phyloP scores from a whole-genome alignment of 1,140 invertebrate species.

The Daktulosphaira vitifoliae region DNA sequence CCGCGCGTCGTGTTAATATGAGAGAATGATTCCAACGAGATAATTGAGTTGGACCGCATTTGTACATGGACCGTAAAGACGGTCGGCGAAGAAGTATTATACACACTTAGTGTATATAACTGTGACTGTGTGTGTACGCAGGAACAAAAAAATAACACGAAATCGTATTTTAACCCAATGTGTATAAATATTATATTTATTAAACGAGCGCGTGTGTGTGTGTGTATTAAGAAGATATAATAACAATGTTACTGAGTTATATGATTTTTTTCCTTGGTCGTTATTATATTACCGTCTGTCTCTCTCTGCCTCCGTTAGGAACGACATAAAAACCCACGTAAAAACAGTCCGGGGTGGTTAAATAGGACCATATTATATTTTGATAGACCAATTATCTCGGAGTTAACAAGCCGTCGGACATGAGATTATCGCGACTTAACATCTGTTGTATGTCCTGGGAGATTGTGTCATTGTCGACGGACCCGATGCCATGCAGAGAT shows the following conservation, averaged over 20 bases:
- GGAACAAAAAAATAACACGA: slow-evolving; percentile 16
- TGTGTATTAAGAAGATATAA: neutral
- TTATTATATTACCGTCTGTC: neutral
- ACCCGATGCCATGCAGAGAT: slow-evolving; percentile 1
- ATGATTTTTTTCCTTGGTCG: neutral
- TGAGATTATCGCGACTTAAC: slow-evolving; percentile 15
- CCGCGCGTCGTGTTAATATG: slow-evolving; percentile 21
- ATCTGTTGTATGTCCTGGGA: slow-evolving; percentile 2
- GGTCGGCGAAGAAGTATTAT: neutral
- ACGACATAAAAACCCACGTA: slow-evolving; percentile 9
- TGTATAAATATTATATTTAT: neutral
- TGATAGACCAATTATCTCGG: slow-evolving; percentile 32
- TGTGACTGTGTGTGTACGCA: neutral
- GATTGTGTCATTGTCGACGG: slow-evolving; percentile 16
- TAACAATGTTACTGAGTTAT: neutral
- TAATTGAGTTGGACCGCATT: slow-evolving; percentile 33
- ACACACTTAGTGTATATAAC: neutral
- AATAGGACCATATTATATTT: slow-evolving; percentile 23
- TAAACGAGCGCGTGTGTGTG: neutral
- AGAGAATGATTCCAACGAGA: slow-evolving; percentile 33
- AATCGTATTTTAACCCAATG: slow-evolving; percentile 27
- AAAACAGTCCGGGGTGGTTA: slow-evolving; percentile 14
- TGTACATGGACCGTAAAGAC: neutral
- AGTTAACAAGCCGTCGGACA: slow-evolving; percentile 33
- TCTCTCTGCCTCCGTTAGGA: too few relatives aligned